Conservation (phyloP, 2,888 invertebrate species). For the Blastobasis lacticolella region DNA sequence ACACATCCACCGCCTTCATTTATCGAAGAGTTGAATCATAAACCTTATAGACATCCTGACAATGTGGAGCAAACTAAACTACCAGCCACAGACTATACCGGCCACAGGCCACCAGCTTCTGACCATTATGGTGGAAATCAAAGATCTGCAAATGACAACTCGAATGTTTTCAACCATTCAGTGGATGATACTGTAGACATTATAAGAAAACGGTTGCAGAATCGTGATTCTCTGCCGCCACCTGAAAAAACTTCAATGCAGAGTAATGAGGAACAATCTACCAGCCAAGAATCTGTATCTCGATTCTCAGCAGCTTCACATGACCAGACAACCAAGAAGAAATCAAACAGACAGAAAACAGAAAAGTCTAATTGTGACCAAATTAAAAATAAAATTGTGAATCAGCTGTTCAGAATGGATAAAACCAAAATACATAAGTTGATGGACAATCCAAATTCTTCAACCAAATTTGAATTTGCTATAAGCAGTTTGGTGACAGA, state of each 20-base stretch:
- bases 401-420: conserved; percentile 67
- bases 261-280: conserved; percentile 23
- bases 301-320: conserved; percentile 22
- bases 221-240: conserved; percentile 36
- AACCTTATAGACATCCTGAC: conserved; percentile 26
- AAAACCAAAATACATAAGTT: conserved; percentile 64
- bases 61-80: conserved; percentile 28
- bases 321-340: conserved; percentile 41
- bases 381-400: conserved; percentile 65
- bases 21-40: conserved; percentile 31
- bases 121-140: conserved; percentile 56
- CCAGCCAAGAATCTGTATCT: conserved; percentile 14
- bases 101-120: conserved; percentile 62
- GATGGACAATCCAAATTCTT: conserved; percentile 66
- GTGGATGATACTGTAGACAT: conserved; percentile 65
- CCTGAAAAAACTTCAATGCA: conserved; percentile 21
- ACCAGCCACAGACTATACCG: conserved; percentile 37
- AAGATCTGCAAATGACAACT: conserved; percentile 40
- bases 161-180: conserved; percentile 54
- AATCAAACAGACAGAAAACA: conserved; percentile 32
- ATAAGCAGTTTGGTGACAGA: conserved; percentile 65
- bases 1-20: conserved; percentile 20
- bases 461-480: conserved; percentile 68
- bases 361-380: conserved; percentile 51
- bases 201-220: conserved; percentile 46